phyloP scores from a whole-genome alignment of 2,888 invertebrate species.

The Boloria selene region DNA sequence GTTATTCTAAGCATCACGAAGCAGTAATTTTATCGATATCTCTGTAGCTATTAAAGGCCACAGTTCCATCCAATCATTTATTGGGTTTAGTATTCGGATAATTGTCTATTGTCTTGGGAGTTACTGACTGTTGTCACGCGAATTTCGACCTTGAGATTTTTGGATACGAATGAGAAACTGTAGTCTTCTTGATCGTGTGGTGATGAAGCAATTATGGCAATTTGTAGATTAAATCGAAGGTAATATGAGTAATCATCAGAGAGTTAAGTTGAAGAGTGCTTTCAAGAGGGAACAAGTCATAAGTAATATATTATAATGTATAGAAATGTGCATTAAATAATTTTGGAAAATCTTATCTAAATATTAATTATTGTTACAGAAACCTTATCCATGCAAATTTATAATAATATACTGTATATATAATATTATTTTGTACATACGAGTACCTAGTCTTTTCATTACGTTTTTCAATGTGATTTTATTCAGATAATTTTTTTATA shows the following conservation, averaged over 20 bases:
- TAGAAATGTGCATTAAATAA: too few species aligned
- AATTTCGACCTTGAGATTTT: conserved; percentile 34
- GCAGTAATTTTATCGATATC: conserved; percentile 42
- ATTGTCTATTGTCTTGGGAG: conserved; percentile 45
- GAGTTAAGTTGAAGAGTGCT: background rate
- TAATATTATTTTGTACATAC: too few species aligned
- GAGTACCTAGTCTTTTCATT: too few species aligned
- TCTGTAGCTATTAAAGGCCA: conserved; percentile 40
- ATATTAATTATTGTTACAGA: too few species aligned
- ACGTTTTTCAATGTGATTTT: too few species aligned
- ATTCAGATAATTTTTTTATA: too few species aligned
- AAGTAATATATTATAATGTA: too few species aligned
- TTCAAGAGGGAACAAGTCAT: background rate
- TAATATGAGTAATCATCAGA: conserved; percentile 21
- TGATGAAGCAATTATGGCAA: conserved; percentile 39
- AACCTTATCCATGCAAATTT: too few species aligned
- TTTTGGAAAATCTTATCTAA: too few species aligned
- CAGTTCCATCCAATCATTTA: conserved; percentile 42
- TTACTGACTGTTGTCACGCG: conserved; percentile 24
- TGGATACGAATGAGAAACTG: conserved; percentile 25
- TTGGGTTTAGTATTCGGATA: conserved; percentile 45
- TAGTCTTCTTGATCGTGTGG: conserved; percentile 37
- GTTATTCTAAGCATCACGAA: conserved; percentile 32
- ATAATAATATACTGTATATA: too few species aligned
- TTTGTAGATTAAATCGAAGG: conserved; percentile 38